These are phyloP conservation scores for Cancer borealis DNA, from an alignment of 2,888 invertebrate species.

Conservation along the genomic window DNA sequence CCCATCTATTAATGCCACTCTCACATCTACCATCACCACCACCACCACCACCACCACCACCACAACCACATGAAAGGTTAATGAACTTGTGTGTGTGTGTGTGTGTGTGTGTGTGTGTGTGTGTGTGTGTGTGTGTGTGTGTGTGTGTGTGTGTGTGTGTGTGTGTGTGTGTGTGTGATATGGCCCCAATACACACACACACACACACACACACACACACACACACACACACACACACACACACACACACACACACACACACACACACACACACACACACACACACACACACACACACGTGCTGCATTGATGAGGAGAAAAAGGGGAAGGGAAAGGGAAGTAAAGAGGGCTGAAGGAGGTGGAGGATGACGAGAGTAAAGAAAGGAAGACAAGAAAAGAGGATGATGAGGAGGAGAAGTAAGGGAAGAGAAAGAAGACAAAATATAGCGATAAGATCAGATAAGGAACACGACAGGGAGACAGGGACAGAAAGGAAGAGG, in stretches of 20 bases:
- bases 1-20: neutral
- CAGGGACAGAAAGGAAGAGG: neutral
- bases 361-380: neutral
- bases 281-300: slow-evolving; percentile 20
- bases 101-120: neutral
- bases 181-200: slow-evolving; percentile 12
- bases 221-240: slow-evolving; percentile 2
- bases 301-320: neutral
- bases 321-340: neutral
- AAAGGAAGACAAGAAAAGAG: neutral
- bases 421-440: neutral
- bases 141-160: neutral
- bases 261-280: slow-evolving; percentile 20
- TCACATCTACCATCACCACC: neutral
- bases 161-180: neutral
- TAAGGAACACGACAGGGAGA: slow-evolving; percentile 20
- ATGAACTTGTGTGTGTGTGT: neutral
- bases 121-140: neutral
- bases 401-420: neutral
- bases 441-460: neutral
- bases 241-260: slow-evolving; percentile 20
- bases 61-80: slow-evolving; percentile 9
- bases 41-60: neutral
- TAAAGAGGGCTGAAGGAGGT: slow-evolving; percentile 20
- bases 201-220: no score